phyloP scores from a whole-genome alignment of 2,888 invertebrate genomes.

The Dicycla oo region DNA sequence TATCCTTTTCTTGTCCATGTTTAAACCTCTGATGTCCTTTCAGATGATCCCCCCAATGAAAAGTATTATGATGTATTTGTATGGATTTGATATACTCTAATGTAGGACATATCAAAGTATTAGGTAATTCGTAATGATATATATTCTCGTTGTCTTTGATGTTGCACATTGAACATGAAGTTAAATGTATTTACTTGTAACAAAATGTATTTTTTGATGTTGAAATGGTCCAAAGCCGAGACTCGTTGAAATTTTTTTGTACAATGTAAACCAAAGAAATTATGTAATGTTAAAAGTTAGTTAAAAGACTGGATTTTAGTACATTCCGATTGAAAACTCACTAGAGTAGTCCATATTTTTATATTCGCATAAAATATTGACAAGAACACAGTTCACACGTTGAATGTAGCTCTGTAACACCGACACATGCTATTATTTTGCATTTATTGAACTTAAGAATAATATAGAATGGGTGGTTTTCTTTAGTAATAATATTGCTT shows the following conservation, averaged over 20 bases:
- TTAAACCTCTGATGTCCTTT: slow-evolving; percentile 60
- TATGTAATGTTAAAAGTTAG: slow-evolving; percentile 67
- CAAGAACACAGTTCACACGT: slow-evolving; percentile 59
- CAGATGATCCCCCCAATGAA: slow-evolving; percentile 61
- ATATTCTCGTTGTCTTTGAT: slow-evolving; percentile 66
- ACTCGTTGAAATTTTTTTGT: slow-evolving; percentile 64
- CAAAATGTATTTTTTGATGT: slow-evolving; percentile 76
- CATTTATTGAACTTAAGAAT: slow-evolving; percentile 70
- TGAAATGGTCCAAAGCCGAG: slow-evolving; percentile 68
- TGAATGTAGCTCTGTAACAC: slow-evolving; percentile 61
- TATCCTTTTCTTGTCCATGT: slow-evolving; percentile 52
- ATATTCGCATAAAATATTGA: slow-evolving; percentile 62
- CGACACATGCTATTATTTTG: slow-evolving; percentile 66
- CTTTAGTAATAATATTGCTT: slow-evolving; percentile 59
- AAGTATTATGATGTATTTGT: slow-evolving; percentile 64
- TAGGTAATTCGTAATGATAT: slow-evolving; percentile 63
- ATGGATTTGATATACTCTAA: slow-evolving; percentile 57
- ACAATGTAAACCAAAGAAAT: slow-evolving; percentile 64
- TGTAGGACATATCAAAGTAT: slow-evolving; percentile 69
- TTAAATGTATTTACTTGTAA: slow-evolving; percentile 68
- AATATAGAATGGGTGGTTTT: slow-evolving; percentile 68
- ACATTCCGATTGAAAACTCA: slow-evolving; percentile 69
- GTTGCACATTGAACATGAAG: slow-evolving; percentile 66
- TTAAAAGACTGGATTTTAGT: slow-evolving; percentile 71
- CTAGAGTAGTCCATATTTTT: slow-evolving; percentile 72